Base-by-base conservation (phyloP, 2,797 vertebrate genomes). In the Podargus strigoides region DNA sequence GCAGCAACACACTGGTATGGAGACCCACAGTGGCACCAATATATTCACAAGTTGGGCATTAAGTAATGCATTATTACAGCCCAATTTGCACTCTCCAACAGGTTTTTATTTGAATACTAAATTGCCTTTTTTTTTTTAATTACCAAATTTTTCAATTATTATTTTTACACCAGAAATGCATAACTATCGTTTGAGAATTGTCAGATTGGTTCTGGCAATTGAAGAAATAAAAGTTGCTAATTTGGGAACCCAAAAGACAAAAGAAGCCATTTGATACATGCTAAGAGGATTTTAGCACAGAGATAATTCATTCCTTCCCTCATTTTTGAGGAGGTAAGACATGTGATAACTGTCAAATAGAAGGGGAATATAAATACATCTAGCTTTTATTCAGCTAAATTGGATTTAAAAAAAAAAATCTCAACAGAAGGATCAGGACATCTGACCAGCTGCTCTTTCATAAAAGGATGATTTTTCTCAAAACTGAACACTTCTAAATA, bases 1-100 rank as follows among this genome's bases (percentile, higher is more conserved):
- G 41, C 10, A 5, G 50, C 41, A 32, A 8, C 3, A 0, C 32
- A 11, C n/a, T 50, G 30, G 14, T 20, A 27, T 1, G 4, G 4
- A 53, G n/a, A 36, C 39, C 28, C 58, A 34, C 23, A 37, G 16
- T 26, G 7, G 1, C n/a, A 42, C 27, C 0, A 1, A 46, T 39
- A 49, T 7, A 3, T 47, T 60, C n/a, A 39, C 34, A 44, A 36
- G 1, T 4, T 21, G 21, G 15, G 39, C 11, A 36, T 44, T 27
- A 26, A 68, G 19, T 14, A 34, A 67, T 20, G 20, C 41, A 19
- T 60, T 59, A 46, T 41, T 55, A 44, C 56, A 82, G 30, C 15
- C 47, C 5, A 7, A 5, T 62, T 59, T 46, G 30, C n/a, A 44
- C 24, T 46, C 42, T 50, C 23, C 52, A 39, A 55, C 12, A 55